Conservation (phyloP, 1,140 invertebrate genomes). For the Helicorthomorpha holstii region DNA sequence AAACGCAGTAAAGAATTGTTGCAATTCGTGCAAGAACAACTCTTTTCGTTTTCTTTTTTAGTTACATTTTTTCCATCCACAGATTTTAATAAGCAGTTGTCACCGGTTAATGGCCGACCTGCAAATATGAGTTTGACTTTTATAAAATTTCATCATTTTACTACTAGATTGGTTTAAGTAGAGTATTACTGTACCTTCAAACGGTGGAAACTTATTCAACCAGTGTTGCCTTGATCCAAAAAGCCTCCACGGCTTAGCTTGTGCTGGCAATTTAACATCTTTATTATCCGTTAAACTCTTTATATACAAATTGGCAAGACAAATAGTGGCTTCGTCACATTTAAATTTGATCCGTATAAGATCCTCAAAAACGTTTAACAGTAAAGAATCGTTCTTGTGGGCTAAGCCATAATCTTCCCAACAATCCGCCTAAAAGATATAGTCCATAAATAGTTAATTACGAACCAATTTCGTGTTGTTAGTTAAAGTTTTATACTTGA, state of each 20-base stretch:
- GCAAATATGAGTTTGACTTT: too few relatives aligned
- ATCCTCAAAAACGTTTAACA: not conserved
- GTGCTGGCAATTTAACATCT: not conserved
- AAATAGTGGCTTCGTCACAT: not conserved
- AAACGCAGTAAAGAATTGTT: too few relatives aligned
- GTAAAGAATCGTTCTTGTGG: not conserved
- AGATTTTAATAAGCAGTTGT: too few relatives aligned
- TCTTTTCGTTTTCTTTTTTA: too few relatives aligned
- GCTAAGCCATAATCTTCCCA: not conserved
- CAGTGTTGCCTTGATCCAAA: slow-evolving; percentile 14
- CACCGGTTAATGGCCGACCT: too few relatives aligned
- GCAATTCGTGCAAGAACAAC: too few relatives aligned
- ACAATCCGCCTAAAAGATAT: not conserved
- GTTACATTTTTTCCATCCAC: too few relatives aligned
- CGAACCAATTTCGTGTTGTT: not conserved
- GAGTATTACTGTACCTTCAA: slow-evolving; percentile 13
- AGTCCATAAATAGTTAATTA: not conserved
- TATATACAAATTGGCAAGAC: not conserved
- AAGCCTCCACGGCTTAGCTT: slow-evolving; percentile 5
- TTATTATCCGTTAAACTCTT: not conserved
- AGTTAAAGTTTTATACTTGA: not conserved
- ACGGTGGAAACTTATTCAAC: slow-evolving; percentile 17
- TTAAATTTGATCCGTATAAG: slow-evolving; percentile 14
- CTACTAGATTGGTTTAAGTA: not conserved
- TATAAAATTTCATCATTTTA: too few relatives aligned